Evolutionary conservation across 2,797 vertebrate genomes (phyloP).

Genomic region (Odontamblyopus rebecca): DNA sequence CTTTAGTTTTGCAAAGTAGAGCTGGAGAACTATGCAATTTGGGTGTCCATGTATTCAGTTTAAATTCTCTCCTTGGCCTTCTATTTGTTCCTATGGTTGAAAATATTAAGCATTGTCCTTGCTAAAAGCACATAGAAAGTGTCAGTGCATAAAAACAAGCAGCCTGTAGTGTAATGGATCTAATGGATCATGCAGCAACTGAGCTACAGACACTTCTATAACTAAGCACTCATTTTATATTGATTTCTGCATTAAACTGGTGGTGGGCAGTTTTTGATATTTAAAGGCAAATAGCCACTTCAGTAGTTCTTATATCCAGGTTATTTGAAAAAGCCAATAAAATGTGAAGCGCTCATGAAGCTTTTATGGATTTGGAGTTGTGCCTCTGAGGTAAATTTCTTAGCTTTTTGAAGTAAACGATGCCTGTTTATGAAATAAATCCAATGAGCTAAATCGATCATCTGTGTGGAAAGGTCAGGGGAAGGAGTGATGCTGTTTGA

Average conservation of each 20-base stretch:
- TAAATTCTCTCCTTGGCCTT: constrained; percentile 39
- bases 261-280: constrained; percentile 54
- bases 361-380: constrained; percentile 70
- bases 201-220: constrained; percentile 36
- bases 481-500: constrained; percentile 73
- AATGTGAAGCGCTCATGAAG: constrained; percentile 61
- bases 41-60: constrained; percentile 26
- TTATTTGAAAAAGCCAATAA: constrained; percentile 60
- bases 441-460: constrained; percentile 74
- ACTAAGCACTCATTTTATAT: neutral
- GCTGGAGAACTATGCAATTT: constrained; percentile 28
- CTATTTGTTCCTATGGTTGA: constrained; percentile 47
- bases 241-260: constrained; percentile 52
- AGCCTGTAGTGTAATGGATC: constrained; percentile 54
- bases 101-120: constrained; percentile 60
- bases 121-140: constrained; percentile 63
- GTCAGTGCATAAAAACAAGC: constrained; percentile 43
- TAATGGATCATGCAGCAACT: constrained; percentile 59
- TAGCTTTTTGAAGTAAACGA: constrained; percentile 70
- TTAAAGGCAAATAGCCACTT: constrained; percentile 43
- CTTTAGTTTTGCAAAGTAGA: constrained; percentile 40
- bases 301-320: constrained; percentile 42
- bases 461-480: constrained; percentile 75
- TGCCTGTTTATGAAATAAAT: constrained; percentile 76
- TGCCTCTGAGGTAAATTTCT: constrained; percentile 74